Evolutionary conservation across 1,140 invertebrate genomes (phyloP).

Genomic region (Pinna nobilis): DNA sequence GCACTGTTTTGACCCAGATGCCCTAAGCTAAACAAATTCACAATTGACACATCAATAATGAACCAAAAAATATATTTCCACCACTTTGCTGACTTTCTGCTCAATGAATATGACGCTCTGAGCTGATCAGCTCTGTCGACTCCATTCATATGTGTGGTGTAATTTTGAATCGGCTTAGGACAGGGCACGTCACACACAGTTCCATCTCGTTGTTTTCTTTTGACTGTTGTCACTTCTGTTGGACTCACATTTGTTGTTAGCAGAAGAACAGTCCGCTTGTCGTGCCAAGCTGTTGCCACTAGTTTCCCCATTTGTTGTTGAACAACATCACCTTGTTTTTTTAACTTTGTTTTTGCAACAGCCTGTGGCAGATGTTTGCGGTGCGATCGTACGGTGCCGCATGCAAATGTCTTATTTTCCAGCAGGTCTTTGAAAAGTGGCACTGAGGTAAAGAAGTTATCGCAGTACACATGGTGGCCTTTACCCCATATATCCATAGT

Average conservation of each 20-base stretch:
- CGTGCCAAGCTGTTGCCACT: conserved; percentile 27
- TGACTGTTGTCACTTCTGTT: not conserved
- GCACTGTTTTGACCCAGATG: too few species aligned
- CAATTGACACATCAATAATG: too few species aligned
- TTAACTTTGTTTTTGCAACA: conserved; percentile 3
- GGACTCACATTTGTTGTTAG: conserved; percentile 17
- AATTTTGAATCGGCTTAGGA: not conserved
- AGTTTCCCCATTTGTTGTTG: conserved; percentile 9
- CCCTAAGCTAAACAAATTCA: too few species aligned
- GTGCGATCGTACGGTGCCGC: conserved; percentile 18
- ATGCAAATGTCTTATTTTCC: conserved; percentile 9
- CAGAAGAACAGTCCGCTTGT: conserved; percentile 30
- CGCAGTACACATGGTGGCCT: conserved; percentile 8
- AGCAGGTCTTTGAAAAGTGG: conserved; percentile 16
- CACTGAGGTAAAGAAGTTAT: conserved; percentile 34
- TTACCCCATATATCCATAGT: not conserved
- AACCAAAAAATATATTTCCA: too few species aligned
- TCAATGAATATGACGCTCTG: not conserved
- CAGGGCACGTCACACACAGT: not conserved
- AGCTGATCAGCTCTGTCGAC: conserved; percentile 32
- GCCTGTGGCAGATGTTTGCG: not conserved
- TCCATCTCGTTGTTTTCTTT: not conserved
- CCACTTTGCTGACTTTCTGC: conserved; percentile 9
- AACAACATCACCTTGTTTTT: conserved; percentile 4
- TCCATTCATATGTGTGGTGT: conserved; percentile 31